A percentile compares a stretch with the other conserved stretches of the same genome.
Evolutionary conservation across 2,797 vertebrate genomes (phyloP).

Genomic region (Garrulus glandarius): DNA sequence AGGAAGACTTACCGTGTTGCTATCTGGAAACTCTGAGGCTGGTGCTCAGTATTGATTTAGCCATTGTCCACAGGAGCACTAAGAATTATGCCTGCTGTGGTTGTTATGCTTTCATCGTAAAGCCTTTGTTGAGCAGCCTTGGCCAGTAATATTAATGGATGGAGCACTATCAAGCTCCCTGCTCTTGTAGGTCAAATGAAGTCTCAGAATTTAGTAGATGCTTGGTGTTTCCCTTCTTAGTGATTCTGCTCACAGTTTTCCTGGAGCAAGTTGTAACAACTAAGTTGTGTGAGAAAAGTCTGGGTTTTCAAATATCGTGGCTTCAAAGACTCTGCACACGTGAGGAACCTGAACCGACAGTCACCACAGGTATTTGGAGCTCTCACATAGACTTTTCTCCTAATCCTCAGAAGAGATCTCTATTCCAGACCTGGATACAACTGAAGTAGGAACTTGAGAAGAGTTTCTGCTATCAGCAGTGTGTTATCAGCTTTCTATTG

Average conservation of each 20-base stretch:
- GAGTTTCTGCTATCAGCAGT: not conserved
- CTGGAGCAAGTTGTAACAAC: not conserved
- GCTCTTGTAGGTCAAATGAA: not conserved
- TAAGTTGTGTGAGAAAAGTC: not conserved
- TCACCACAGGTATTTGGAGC: not conserved
- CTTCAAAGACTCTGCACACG: not conserved
- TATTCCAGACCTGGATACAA: not conserved
- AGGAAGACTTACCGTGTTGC: constrained; percentile 1
- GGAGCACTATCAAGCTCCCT: not conserved
- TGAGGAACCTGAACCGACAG: not conserved
- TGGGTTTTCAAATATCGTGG: not conserved
- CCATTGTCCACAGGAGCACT: constrained; percentile 38
- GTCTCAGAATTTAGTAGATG: not conserved
- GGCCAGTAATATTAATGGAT: constrained; percentile 5
- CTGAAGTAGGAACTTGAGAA: not conserved
- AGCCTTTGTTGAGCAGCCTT: constrained; percentile 40
- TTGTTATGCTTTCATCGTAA: constrained; percentile 19
- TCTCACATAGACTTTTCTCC: not conserved
- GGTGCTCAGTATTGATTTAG: constrained; percentile 53
- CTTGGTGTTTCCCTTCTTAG: not conserved
- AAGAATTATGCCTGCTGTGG: constrained; percentile 31
- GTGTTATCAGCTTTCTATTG: not conserved
- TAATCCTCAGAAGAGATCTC: not conserved
- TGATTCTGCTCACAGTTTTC: not conserved
- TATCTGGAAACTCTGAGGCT: not conserved